Percentiles rank a stretch among this genome's conserved stretches.
Conservation (phyloP, 2,113 vertebrate genomes). For the Sus scrofa region T2T-Sscrofa CM000812.6:28272001-28272500, state of each 20-base stretch:
- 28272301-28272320: constrained; percentile 55
- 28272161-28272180: constrained; percentile 74
- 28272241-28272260: constrained; percentile 71
- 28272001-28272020: background rate
- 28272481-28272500: constrained; percentile 15
- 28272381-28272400: background rate
- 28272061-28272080: background rate
- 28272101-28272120: constrained; percentile 38
- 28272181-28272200: constrained; percentile 64
- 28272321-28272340: constrained; percentile 59
- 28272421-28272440: background rate
- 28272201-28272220: constrained; percentile 68
- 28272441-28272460: background rate
- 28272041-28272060: background rate
- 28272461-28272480: background rate
- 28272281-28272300: constrained; percentile 44
- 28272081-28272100: background rate
- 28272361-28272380: background rate
- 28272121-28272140: constrained; percentile 57
- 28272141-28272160: constrained; percentile 76
- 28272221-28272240: constrained; percentile 54
- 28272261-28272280: constrained; percentile 58
- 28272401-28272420: background rate
- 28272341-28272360: background rate
- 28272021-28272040: background rate